Evolutionary conservation across 1,140 invertebrate genomes (phyloP), one percentile per base, ranked within the genome.

Genomic region (Physella acuta): DNA sequence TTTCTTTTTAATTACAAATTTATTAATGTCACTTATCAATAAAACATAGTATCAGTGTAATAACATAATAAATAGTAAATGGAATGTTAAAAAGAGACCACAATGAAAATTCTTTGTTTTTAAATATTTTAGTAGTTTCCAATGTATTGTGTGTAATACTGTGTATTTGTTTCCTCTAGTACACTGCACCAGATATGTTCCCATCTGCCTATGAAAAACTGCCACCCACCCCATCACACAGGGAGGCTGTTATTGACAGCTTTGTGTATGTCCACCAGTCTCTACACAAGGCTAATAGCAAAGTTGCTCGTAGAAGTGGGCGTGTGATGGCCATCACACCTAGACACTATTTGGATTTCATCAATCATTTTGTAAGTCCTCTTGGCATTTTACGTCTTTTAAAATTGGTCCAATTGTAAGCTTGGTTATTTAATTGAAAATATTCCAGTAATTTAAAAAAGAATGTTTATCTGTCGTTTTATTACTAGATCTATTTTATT

Each of bases 181-280:
- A 96, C 90, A 89, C 89, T 62, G 86, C 91, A 61, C 95, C 95
- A 14, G 92, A 94, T 76, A 90, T 91, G 79, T 95, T 97, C 89
- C 94, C 94, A 1, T 88, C 92, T 0, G 91, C 92, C 5, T 95
- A 93, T 79, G 90, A 90, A 5, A 85, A 90, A 56, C 89, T 97
- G 28, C 88, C 92, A 1, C 84, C 90, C 11, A 88, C 90, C 56
- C 92, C 94, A 0, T 89, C 87, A 8, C 94, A 97, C 73, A 89
- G 97, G 52, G 93, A 98, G 80, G 95, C 95, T 30, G 94, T 99
- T 16, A 93, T 99, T 71, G 99, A 99, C 86, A 93, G 95, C 0
- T 98, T 94, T 83, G 97, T 99, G 16, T 98, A 97, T 82, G 95
- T 99, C 3, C 98, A 99, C 85, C 94, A 97, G 86, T 97, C 96